A percentile compares a stretch with the other conserved stretches of the same genome.
Conservation (phyloP, 2,113 vertebrate genomes). For the Onychorhynchus coronatus region DNA sequence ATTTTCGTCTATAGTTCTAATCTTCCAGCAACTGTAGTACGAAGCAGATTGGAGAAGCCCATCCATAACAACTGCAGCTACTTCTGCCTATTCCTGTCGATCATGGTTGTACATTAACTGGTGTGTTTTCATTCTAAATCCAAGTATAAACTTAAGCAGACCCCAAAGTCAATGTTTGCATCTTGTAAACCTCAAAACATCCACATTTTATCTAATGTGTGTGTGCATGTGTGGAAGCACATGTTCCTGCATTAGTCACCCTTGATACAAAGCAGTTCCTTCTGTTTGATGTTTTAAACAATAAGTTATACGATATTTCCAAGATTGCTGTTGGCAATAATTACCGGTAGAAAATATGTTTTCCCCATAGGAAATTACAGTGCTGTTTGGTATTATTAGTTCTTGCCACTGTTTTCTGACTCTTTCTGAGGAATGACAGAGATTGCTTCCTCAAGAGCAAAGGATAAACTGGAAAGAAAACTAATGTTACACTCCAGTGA, state of each 20-base stretch:
- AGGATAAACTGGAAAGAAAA: conserved; percentile 50
- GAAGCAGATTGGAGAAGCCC: neutral
- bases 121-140: neutral
- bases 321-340: conserved; percentile 65
- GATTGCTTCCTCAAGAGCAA: conserved; percentile 45
- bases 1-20: neutral
- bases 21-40: neutral
- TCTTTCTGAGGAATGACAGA: conserved; percentile 59
- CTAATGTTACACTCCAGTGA: neutral
- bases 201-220: conserved; percentile 50
- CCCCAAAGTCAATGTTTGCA: conserved; percentile 53
- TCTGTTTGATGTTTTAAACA: conserved; percentile 66
- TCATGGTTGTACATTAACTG: neutral
- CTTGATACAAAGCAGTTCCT: conserved; percentile 68
- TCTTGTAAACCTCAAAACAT: conserved; percentile 41
- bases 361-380: conserved; percentile 71
- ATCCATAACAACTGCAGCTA: neutral
- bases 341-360: conserved; percentile 68
- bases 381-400: conserved; percentile 71
- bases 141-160: conserved; percentile 23
- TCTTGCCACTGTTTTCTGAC: conserved; percentile 59
- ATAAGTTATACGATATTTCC: conserved; percentile 62
- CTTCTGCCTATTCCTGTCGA: neutral
- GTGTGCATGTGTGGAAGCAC: conserved; percentile 15
- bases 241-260: conserved; percentile 66